These are phyloP conservation scores for Xylophagus ater DNA, from an alignment of 2,888 invertebrate species.

Conservation along the genomic window DNA sequence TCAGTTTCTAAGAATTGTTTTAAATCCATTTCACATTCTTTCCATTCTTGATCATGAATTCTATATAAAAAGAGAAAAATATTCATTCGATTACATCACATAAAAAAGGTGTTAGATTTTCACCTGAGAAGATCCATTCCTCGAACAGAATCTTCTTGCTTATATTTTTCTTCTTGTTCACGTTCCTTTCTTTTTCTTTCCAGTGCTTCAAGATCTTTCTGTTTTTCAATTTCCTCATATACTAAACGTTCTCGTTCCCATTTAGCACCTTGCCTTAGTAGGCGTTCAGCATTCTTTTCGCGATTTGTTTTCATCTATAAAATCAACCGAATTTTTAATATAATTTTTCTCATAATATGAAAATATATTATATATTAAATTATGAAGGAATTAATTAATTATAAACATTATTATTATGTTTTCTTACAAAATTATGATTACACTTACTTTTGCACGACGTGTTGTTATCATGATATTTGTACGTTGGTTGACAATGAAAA, in stretches of 20 bases:
- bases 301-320: constrained; percentile 35
- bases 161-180: constrained; percentile 29
- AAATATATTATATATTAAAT: constrained; percentile 2
- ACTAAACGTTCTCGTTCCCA: constrained; percentile 36
- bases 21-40: constrained; percentile 32
- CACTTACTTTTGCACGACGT: constrained; percentile 41
- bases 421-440: neutral
- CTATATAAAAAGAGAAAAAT: constrained; percentile 19
- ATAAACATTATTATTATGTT: neutral
- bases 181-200: constrained; percentile 26
- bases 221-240: constrained; percentile 30
- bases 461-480: constrained; percentile 42
- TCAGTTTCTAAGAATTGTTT: constrained; percentile 33
- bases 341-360: neutral
- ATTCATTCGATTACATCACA: neutral
- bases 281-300: constrained; percentile 35
- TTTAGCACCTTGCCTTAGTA: constrained; percentile 34
- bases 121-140: constrained; percentile 36
- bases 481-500: constrained; percentile 45
- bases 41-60: constrained; percentile 34
- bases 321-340: neutral
- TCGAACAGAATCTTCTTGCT: constrained; percentile 29
- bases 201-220: constrained; percentile 25
- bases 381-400: constrained; percentile 1
- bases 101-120: neutral